Percentiles rank a stretch among this genome's conserved stretches.
Conservation (phyloP, 2,797 vertebrate genomes). For the Eulemur rubriventer region DNA sequence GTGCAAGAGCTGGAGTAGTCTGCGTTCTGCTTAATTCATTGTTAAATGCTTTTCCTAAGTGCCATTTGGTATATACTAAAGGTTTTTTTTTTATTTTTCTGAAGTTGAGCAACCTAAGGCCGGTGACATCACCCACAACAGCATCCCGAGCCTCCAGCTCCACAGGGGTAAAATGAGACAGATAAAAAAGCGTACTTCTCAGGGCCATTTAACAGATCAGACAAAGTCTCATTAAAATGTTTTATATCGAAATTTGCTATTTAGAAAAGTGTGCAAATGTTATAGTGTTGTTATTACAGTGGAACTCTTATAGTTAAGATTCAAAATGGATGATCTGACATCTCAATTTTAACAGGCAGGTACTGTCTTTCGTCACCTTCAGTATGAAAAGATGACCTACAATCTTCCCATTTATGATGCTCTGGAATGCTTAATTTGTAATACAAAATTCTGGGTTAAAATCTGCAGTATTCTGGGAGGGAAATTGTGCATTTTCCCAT, state of each 20-base stretch:
- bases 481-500: neutral
- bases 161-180: neutral
- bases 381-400: neutral
- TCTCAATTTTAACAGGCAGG: neutral
- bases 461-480: neutral
- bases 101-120: neutral
- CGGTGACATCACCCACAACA: fast-evolving
- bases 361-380: neutral
- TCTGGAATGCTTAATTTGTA: no score
- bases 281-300: neutral
- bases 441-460: neutral
- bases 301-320: neutral
- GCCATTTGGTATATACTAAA: fast-evolving
- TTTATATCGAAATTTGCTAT: neutral
- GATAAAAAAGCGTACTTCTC: neutral
- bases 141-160: neutral
- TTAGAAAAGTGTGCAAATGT: neutral
- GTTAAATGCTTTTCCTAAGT: neutral
- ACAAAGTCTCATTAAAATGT: neutral
- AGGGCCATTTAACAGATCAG: neutral
- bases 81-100: neutral
- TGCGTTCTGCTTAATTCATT: fast-evolving
- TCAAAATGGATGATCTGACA: neutral
- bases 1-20: neutral
- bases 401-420: neutral